A percentile compares a stretch with the other conserved stretches of the same genome.
Conservation (phyloP, 1,140 invertebrate genomes). For the Colletes gigas region DNA sequence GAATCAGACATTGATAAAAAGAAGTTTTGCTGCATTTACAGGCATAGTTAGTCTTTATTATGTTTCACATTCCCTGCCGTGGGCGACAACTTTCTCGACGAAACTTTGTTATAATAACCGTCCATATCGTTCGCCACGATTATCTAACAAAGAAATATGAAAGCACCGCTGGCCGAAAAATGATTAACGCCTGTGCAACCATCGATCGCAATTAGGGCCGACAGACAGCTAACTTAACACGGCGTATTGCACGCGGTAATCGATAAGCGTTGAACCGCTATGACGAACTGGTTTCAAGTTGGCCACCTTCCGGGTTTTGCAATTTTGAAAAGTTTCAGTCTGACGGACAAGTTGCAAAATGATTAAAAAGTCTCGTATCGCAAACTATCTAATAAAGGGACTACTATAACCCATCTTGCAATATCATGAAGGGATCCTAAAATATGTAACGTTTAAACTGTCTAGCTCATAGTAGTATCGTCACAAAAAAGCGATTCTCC, state of each 20-base stretch:
- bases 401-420: not conserved
- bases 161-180: not conserved
- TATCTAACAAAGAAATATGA: not conserved
- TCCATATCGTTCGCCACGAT: not conserved
- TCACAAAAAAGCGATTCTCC: too few relatives aligned
- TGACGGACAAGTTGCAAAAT: not conserved
- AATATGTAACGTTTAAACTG: too few relatives aligned
- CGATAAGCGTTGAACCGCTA: constrained; percentile 6
- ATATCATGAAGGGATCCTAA: too few relatives aligned
- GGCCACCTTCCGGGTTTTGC: not conserved
- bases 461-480: not conserved
- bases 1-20: too few relatives aligned
- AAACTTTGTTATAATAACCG: not conserved
- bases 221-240: not conserved
- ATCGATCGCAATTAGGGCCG: not conserved
- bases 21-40: not conserved
- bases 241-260: not conserved
- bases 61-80: not conserved
- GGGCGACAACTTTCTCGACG: not conserved
- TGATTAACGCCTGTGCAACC: not conserved
- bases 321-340: not conserved
- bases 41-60: constrained; percentile 9
- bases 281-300: constrained; percentile 18
- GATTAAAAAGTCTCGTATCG: not conserved
- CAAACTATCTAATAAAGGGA: not conserved